Base-by-base conservation (phyloP, 2,113 vertebrate genomes). In the Myrmophylax atrothorax region DNA sequence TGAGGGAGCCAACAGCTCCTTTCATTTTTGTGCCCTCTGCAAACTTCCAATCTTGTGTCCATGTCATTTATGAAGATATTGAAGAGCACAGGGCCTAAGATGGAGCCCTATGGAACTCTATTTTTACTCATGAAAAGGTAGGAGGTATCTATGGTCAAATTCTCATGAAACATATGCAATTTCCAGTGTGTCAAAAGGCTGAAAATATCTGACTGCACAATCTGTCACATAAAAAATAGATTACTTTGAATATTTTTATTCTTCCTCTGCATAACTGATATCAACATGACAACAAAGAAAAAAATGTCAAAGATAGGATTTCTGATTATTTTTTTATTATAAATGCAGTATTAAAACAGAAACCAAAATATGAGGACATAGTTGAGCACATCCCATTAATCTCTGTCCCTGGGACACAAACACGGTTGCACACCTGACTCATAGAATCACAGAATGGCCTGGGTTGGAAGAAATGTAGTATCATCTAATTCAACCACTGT, bases 361-460 rank as follows among this genome's bases (percentile, higher is more conserved):
- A 67, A 70, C 8, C 4, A 70, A 90, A 72, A 79, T 29, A 35
- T 59, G 28, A 67, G 9, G 87, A 7, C 22, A 12, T 40, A 73
- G 28, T 28, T 58, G 33, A 70, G 13, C 18, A n/a, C 5, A 55
- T 55, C 25, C 29, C 42, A 35, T 42, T 37, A 38, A 67, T 8
- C 7, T 84, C n/a, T 81, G 10, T 31, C 10, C 14, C 29, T 79
- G 63, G 38, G n/a, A 79, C 44, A 52, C 4, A 16, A 79, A 40
- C 0, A 0, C 28, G 62, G 60, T 53, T 33, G 35, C 7, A 40
- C 12, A 49, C 22, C 12, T 29, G 18, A 69, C 37, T 33, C 25
- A 84, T 2, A 14, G 25, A 68, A 26, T 26, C 14, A 23, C 9
- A 46, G 23, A 46, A n/a, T 46, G 52, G 22, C 26, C 37, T 59